These are phyloP conservation scores for Cherax quadricarinatus DNA, from an alignment of 1,140 invertebrate genomes.

Conservation along the genomic window DNA sequence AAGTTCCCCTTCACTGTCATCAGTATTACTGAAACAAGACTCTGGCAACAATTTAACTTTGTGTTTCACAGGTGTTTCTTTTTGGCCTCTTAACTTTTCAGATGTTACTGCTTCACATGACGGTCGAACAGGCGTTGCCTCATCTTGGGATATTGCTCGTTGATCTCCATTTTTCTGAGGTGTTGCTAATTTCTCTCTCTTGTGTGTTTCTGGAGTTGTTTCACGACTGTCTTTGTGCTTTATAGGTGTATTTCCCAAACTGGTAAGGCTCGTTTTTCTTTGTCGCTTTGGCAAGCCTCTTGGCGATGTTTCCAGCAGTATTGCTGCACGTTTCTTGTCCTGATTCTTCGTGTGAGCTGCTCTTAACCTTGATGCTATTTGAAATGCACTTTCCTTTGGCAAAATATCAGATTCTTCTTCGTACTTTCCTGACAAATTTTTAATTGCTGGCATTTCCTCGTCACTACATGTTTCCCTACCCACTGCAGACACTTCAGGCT, in stretches of 20 bases:
- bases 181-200: too few species aligned
- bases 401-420: neutral
- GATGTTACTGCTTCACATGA: neutral
- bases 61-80: neutral
- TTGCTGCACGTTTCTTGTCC: conserved; percentile 18
- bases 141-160: too few species aligned
- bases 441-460: neutral
- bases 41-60: neutral
- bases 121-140: neutral
- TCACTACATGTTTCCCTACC: neutral
- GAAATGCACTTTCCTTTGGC: neutral
- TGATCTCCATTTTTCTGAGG: too few species aligned
- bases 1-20: neutral
- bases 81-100: neutral
- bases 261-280: neutral
- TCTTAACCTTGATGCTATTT: neutral
- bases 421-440: neutral
- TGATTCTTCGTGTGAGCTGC: neutral
- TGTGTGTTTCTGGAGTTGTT: too few species aligned
- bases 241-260: neutral
- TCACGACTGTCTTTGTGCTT: neutral
- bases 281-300: neutral
- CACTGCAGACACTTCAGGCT: neutral
- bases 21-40: neutral
- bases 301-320: neutral